Evolutionary conservation across 2,797 vertebrate genomes (phyloP), one percentile per base, ranked within the genome.

Genomic region (Chloroceryle amazona): DNA sequence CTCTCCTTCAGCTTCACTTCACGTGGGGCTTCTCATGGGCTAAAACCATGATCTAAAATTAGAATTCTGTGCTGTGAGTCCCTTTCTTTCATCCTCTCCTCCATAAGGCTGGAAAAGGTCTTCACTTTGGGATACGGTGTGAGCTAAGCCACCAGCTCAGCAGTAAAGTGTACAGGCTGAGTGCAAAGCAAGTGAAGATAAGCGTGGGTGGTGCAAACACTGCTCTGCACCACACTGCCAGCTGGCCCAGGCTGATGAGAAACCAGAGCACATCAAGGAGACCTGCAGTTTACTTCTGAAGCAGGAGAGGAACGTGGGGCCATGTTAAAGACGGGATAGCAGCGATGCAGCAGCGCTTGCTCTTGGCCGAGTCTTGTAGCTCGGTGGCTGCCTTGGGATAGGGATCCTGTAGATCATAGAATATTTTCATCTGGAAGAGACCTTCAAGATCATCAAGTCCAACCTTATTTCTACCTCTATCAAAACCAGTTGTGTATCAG

Each of bases 261-360:
- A 39, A 21, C 19, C n/a, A 61, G n/a, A 70, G 42, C 28, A 22
- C 3, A 0, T 37, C 7, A 42, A 68, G 15, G 39, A 44, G 31
- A 65, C 26, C 60, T 62, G 54, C 42, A 26, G 6, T 46, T 70
- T 66, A 10, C 25, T 31, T 26, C 72, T 44, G 21, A 28, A 78
- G 3, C 0, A 1, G 31, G 33, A 61, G 22, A 14, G 28, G 51
- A 61, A 11, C 0, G 0, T 9, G 29, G 13, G n/a, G 6, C 22
- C 3, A 0, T 22, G 29, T 18, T 57, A 54, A 88, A 57, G 29
- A n/a, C 0, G 1, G 25, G 37, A 67, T 16, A 0, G 3, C 44
- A 28, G 60, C 18, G 3, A 13, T 1, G 2, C 12, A 2, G 9
- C 1, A 2, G 10, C 0, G 2, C 13, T 41, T 54, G 18, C 19